Percentiles rank a stretch among this genome's conserved stretches.
Conservation (phyloP, 2,888 invertebrate species). For the Melanostoma mellinum region DNA sequence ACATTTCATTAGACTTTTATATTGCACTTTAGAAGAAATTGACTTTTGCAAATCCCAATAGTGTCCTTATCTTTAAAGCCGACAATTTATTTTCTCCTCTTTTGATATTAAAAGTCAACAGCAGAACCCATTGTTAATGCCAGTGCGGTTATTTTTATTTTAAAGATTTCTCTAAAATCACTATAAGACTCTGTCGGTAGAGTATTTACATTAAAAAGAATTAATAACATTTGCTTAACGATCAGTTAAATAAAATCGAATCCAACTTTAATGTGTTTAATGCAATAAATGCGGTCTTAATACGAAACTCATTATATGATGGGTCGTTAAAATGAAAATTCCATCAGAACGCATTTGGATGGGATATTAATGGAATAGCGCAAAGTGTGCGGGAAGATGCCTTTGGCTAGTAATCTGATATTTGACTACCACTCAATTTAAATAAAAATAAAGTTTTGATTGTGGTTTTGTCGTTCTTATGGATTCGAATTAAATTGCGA, state of each 20-base stretch:
- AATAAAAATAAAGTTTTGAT: too few species aligned
- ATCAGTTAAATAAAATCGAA: slow-evolving; percentile 41
- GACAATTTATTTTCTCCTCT: too few species aligned
- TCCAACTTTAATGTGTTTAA: neutral
- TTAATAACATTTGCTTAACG: slow-evolving; percentile 28
- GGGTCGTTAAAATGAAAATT: slow-evolving; percentile 7
- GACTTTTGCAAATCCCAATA: too few species aligned
- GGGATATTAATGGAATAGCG: neutral
- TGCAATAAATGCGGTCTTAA: slow-evolving; percentile 21
- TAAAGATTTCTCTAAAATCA: neutral
- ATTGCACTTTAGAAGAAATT: too few species aligned
- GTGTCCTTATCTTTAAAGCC: too few species aligned
- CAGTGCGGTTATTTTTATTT: too few species aligned
- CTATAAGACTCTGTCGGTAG: neutral
- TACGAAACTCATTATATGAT: neutral
- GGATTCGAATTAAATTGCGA: too few species aligned
- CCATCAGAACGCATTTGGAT: neutral
- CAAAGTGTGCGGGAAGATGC: slow-evolving; percentile 19
- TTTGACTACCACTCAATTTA: slow-evolving; percentile 8
- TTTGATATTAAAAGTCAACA: too few species aligned
- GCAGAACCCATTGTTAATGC: too few species aligned
- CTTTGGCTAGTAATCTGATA: slow-evolving; percentile 5
- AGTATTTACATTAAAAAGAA: slow-evolving; percentile 1
- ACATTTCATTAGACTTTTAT: too few species aligned
- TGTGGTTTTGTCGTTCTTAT: too few species aligned